These are phyloP conservation scores for Coilia nasus DNA, from an alignment of 2,797 vertebrate genomes.

Conservation along the genomic window DNA sequence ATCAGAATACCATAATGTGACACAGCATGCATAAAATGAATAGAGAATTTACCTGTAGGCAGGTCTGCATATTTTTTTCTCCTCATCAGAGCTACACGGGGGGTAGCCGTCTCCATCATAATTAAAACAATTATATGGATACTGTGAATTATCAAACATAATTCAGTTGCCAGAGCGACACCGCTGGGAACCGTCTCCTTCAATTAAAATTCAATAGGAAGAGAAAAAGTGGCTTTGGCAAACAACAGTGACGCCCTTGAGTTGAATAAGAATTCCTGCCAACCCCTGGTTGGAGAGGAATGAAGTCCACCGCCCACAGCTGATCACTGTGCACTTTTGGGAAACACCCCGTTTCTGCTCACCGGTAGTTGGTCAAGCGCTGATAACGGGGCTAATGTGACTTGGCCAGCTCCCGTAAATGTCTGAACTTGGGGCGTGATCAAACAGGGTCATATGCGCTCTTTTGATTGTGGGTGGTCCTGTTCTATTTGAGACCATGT, in stretches of 20 bases:
- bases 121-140: constrained; percentile 98
- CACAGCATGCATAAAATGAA: background rate
- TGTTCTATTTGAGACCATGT: constrained; percentile 9
- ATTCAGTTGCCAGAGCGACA: constrained; percentile 53
- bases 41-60: constrained; percentile 88
- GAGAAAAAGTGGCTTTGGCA: constrained; percentile 24
- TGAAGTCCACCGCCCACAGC: constrained; percentile 42
- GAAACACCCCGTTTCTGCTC: constrained; percentile 41
- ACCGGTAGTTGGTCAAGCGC: constrained; percentile 43
- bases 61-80: constrained; percentile 90
- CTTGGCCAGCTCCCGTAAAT: constrained; percentile 59
- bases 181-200: constrained; percentile 43
- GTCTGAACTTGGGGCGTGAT: constrained; percentile 62
- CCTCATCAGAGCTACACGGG: constrained; percentile 86
- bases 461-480: constrained; percentile 85
- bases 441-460: constrained; percentile 43
- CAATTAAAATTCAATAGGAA: constrained; percentile 43
- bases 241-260: constrained; percentile 40
- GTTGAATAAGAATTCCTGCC: constrained; percentile 37
- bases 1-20: constrained; percentile 4
- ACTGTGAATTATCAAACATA: constrained; percentile 97
- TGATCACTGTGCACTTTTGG: constrained; percentile 37
- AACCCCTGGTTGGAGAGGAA: constrained; percentile 40
- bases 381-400: constrained; percentile 54
- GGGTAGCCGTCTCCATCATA: constrained; percentile 94